Evolutionary conservation across 2,113 vertebrate genomes (phyloP).

Genomic region (Pseudorasbora parva): DNA sequence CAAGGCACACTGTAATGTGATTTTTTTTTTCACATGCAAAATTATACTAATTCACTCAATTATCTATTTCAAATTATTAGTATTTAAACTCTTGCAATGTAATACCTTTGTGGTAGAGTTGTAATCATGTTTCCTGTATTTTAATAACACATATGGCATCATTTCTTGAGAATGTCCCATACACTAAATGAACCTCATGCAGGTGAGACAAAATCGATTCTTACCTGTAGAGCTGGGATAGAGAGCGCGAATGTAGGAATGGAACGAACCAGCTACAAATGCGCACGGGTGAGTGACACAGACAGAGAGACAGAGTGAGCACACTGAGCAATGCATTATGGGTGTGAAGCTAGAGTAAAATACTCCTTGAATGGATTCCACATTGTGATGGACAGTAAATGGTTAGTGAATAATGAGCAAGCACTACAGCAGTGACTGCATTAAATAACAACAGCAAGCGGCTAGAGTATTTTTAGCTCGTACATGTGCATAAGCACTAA

Average conservation of each 20-base stretch:
- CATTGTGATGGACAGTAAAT: conserved; percentile 23
- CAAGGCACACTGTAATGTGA: no score
- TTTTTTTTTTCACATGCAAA: background rate
- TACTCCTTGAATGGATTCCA: conserved; percentile 34
- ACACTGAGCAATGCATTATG: conserved; percentile 51
- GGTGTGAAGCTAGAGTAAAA: conserved; percentile 23
- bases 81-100: background rate
- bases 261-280: conserved; percentile 83
- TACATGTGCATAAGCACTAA: conserved; percentile 42
- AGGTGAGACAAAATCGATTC: conserved; percentile 53
- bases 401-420: conserved; percentile 29
- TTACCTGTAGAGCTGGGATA: conserved; percentile 88
- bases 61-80: background rate
- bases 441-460: conserved; percentile 36
- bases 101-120: background rate
- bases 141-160: background rate
- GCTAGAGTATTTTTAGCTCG: conserved; percentile 29
- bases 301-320: conserved; percentile 67
- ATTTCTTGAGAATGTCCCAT: conserved; percentile 8
- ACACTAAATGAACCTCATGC: conserved; percentile 49
- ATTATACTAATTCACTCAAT: background rate
- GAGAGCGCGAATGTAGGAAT: conserved; percentile 87
- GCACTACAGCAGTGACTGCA: conserved; percentile 40
- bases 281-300: conserved; percentile 67
- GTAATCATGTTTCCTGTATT: background rate